phyloP scores from a whole-genome alignment of 1,140 invertebrate genomes.

The Drosophila repleta region DNA sequence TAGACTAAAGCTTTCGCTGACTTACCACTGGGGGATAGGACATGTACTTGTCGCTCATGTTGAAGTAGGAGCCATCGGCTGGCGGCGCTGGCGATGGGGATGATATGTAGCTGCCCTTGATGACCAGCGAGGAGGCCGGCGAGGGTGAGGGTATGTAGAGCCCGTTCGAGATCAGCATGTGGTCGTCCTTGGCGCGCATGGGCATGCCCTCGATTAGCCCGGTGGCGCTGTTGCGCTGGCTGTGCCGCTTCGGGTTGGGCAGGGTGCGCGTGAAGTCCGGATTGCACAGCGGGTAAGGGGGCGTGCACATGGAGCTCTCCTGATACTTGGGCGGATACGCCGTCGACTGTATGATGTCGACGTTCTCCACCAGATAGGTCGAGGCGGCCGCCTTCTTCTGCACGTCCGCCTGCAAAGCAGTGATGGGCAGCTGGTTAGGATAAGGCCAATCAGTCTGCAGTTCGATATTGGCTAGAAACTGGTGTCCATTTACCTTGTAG shows the following conservation, averaged over 20 bases:
- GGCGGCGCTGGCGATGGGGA: constrained; percentile 89
- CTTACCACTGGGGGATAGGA: constrained; percentile 87
- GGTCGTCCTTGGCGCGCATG: constrained; percentile 78
- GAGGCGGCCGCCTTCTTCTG: constrained; percentile 82
- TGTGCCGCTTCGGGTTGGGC: constrained; percentile 76
- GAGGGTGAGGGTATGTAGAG: constrained; percentile 77
- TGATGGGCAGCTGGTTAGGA: constrained; percentile 77
- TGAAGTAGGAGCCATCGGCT: constrained; percentile 91
- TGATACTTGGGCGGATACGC: constrained; percentile 80
- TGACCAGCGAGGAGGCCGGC: constrained; percentile 77
- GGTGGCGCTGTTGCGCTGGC: constrained; percentile 71
- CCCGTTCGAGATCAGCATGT: constrained; percentile 78
- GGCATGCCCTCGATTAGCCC: constrained; percentile 72
- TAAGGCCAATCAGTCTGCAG: constrained; percentile 24
- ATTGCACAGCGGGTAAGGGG: constrained; percentile 76
- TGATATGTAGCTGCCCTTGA: constrained; percentile 83
- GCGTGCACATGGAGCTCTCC: constrained; percentile 80
- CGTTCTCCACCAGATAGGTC: constrained; percentile 77
- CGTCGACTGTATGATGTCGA: constrained; percentile 79
- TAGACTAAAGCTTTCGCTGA: constrained; percentile 1
- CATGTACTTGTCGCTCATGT: constrained; percentile 90
- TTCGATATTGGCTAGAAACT: constrained; percentile 8
- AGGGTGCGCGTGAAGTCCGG: constrained; percentile 77
- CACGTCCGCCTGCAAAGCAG: constrained; percentile 81
- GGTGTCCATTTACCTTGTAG: constrained; percentile 77